These are phyloP conservation scores for Thecocarcelia acutangulata DNA, from an alignment of 2,888 invertebrate species.

Conservation along the genomic window DNA sequence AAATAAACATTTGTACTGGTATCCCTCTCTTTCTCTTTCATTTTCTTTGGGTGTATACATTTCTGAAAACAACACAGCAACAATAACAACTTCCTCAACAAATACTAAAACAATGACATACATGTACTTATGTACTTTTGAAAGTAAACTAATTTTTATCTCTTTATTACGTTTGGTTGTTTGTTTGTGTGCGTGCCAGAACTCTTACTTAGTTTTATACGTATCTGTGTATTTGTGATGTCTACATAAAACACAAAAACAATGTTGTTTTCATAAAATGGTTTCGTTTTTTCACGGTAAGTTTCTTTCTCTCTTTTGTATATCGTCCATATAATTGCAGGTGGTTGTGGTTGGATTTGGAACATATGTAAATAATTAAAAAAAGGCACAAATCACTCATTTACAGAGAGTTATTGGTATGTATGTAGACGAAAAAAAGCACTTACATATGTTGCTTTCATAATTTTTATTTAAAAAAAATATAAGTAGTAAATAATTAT, in stretches of 20 bases:
- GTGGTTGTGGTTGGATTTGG: constrained; percentile 73
- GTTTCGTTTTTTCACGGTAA: constrained; percentile 68
- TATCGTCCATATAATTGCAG: constrained; percentile 71
- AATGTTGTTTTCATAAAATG: constrained; percentile 54
- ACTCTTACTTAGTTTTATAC: constrained; percentile 11
- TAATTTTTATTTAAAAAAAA: too few relatives aligned
- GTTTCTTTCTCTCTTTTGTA: constrained; percentile 58
- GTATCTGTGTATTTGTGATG: constrained; percentile 33
- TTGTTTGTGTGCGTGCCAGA: constrained; percentile 27
- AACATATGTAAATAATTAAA: constrained; percentile 70
- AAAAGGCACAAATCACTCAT: constrained; percentile 19
- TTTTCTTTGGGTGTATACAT: background rate
- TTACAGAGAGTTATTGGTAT: constrained; percentile 35
- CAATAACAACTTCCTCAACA: background rate
- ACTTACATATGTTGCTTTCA: too few relatives aligned
- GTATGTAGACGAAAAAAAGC: constrained; percentile 14
- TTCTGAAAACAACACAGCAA: background rate
- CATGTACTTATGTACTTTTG: background rate
- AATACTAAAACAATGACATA: constrained; percentile 18
- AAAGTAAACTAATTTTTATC: background rate
- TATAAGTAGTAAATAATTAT: too few relatives aligned
- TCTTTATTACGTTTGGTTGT: constrained; percentile 31
- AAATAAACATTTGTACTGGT: background rate
- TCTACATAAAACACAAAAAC: constrained; percentile 51
- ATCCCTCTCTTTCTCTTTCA: background rate